Evolutionary conservation across 2,888 invertebrate species (phyloP), one percentile per base, ranked within the genome.

Genomic region (Lochmaea capreae): DNA sequence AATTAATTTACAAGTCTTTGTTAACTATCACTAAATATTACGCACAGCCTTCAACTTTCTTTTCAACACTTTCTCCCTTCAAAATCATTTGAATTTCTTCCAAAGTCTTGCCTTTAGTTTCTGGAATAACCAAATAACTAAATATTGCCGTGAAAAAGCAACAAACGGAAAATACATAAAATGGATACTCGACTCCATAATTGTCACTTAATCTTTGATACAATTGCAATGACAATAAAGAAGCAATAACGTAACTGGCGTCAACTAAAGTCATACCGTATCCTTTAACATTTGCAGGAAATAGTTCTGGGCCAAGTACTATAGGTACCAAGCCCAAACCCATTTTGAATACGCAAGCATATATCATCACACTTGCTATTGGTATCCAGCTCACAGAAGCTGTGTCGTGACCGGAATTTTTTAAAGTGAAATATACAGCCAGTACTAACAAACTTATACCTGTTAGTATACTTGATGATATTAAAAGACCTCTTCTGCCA

Each of bases 21-120:
- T 16, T 16, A 2, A 54, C 6, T 54, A 54, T 16, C 9, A 54
- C 18, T 54, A 12, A 14, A n/a, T 49, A n/a, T 49, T 49, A 54
- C 52, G 52, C 52, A 54, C 9, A 54, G 18, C 6, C 22, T 33
- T 49, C 65, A 16, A 18, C 57, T 71, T 65, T 65, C 46, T 63
- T 63, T 46, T 71, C 65, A n/a, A n/a, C 18, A 3, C 42, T 71
- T 11, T 65, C 57, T 11, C 72, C 74, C 18, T 77, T 77, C 4
- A 77, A 39, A 42, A 76, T 65, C 63, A 76, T 66, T 82, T 93
- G 92, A 80, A 93, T 93, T 80, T 90, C 89, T 66, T 91, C 88
- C 81, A 93, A 89, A 6, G 92, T 91, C 81, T 92, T 92, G 72
- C 92, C 92, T 84, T 92, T 93, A 3, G 92, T 92, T 86, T 93